Base-by-base conservation (phyloP, 1,140 invertebrate species). In the Hylyphantes graminicola region DNA sequence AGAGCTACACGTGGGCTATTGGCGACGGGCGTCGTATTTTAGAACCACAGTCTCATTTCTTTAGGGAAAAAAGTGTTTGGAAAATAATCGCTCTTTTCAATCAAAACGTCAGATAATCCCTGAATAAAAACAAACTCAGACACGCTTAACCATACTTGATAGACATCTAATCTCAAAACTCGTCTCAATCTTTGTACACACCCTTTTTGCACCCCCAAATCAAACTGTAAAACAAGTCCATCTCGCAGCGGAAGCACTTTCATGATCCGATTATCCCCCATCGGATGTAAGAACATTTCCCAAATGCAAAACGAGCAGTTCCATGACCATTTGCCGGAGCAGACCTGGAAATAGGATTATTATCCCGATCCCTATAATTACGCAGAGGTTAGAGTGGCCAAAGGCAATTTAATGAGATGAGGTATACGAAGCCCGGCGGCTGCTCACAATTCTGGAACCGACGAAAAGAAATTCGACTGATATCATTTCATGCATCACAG, bases 271-370 rank as follows among this genome's bases (percentile, higher is more conserved):
- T 80, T 80, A 80, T 70, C 59, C 61, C 13, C 21, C 67, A 68
- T 68, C 53, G 35, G 76, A 67, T 68, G 76, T 55, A 65, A 21
- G 50, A 61, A 67, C 73, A 61, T 61, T 65, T 51, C 21, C 21
- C 21, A 55, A 68, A 80, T 80, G 59, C 77, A 55, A 70, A 80
- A 80, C 70, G 53, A 80, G 65, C 55, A 70, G 77, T 79, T 79
- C 63, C 68, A 54, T 8, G 13, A 35, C 53, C 63, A 59, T 61
- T 74, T 57, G 17, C 10, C 13, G 55, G 48, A 64, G 59, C 80
- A 83, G 72, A 83, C 70, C 80, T 83, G 61, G 80, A 75, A 83
- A 83, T 74, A 65, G 80, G 70, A 83, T 83, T 83, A 83, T 83
- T 83, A 83, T 83, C 70, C 51, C 19, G 70, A 83, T 83, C 59